phyloP scores from a whole-genome alignment of 92 coral and sea anemone species.

The Umimayanthus kanabou region DNA sequence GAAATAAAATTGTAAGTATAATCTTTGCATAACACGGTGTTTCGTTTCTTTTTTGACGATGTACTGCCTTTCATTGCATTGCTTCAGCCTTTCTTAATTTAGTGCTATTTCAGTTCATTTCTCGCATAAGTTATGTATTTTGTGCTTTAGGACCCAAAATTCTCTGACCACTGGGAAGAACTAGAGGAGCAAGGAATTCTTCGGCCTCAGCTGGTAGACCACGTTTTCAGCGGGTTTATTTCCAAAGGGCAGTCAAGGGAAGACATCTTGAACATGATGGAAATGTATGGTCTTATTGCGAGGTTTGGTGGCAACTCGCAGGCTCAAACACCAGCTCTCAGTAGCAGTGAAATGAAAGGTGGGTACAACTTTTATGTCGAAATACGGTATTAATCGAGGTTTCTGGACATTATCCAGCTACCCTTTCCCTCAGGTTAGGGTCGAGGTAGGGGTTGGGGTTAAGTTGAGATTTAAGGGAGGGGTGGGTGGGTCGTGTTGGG shows the following conservation, averaged over 20 bases:
- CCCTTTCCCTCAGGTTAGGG: no score
- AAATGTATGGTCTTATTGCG: conserved; percentile 43
- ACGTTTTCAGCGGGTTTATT: conserved; percentile 47
- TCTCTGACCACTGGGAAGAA: conserved; percentile 75
- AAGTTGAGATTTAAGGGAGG: no score
- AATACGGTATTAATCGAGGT: no score
- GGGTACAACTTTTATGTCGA: neutral
- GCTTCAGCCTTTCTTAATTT: no score
- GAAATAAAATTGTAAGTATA: no score
- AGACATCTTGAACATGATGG: conserved; percentile 45
- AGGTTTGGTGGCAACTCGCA: conserved; percentile 27
- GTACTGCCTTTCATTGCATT: no score
- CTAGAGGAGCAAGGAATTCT: conserved; percentile 57
- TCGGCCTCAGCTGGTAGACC: conserved; percentile 35
- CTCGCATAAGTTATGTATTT: neutral
- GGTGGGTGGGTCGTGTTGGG: no score
- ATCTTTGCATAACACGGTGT: no score
- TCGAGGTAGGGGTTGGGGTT: no score
- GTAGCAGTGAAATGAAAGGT: conserved; percentile 28
- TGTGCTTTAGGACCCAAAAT: conserved; percentile 60
- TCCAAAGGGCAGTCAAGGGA: conserved; percentile 36
- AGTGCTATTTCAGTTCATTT: neutral
- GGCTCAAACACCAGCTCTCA: neutral
- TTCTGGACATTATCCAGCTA: no score
- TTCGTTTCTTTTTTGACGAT: no score